These are phyloP conservation scores for Drosophila acutilabella DNA, from an alignment of 2,888 invertebrate species.

Conservation along the genomic window DNA sequence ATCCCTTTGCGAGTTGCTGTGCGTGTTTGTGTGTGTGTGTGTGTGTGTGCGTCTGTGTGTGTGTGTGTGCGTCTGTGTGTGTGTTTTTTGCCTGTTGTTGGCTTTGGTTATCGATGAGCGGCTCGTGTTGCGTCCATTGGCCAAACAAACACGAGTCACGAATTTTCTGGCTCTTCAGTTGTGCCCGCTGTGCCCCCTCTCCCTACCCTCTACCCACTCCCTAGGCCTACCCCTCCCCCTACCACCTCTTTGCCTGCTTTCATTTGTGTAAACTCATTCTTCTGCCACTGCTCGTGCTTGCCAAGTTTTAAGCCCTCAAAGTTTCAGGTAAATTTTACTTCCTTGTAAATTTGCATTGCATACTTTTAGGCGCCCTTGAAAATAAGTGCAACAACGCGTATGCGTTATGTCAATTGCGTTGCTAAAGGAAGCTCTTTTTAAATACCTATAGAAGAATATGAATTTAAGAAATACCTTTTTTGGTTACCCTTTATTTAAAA, in stretches of 20 bases:
- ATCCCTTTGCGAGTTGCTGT: slow-evolving; percentile 76
- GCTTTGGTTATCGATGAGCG: slow-evolving; percentile 47
- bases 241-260: background rate
- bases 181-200: slow-evolving; percentile 14
- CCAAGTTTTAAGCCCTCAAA: background rate
- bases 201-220: slow-evolving; percentile 6
- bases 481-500: no score
- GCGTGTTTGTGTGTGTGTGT: slow-evolving; percentile 15
- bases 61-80: slow-evolving; percentile 2
- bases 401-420: background rate
- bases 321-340: background rate
- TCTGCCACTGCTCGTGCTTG: background rate
- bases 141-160: slow-evolving; percentile 48
- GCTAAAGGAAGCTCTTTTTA: no score
- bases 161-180: slow-evolving; percentile 20
- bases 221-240: background rate
- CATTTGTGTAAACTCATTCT: background rate
- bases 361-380: slow-evolving; percentile 9
- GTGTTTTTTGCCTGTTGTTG: slow-evolving; percentile 3
- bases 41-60: slow-evolving; percentile 7
- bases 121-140: slow-evolving; percentile 59
- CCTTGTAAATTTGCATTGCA: slow-evolving; percentile 26
- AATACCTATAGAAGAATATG: no score
- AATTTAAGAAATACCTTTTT: no score
- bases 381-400: background rate